Base-by-base conservation (phyloP, 2,797 vertebrate species). In the Anabacerthia variegaticeps region DNA sequence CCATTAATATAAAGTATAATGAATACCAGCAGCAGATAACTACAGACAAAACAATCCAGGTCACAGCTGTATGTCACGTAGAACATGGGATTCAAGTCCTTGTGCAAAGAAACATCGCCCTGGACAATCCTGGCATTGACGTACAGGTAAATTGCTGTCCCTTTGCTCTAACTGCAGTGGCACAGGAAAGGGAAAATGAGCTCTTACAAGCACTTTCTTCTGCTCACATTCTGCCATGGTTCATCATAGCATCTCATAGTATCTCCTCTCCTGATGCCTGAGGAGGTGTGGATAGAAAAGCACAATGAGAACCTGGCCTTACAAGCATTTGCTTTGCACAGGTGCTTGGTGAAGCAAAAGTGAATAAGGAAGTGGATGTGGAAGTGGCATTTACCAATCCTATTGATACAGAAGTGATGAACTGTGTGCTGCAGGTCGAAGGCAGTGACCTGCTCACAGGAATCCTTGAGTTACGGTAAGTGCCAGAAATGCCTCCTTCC, bases 341-440 rank as follows among this genome's bases (percentile, higher is more conserved):
- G 98, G 71, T 98, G 37, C 94, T 95, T 37, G 93, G 94, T 9
- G 61, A 94, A 71, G 97, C 95, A 5, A 95, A 54, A 21, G 95
- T 98, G 59, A 96, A 66, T 41, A 80, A 96, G 67, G 96, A 96
- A 13, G 78, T 97, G 77, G 92, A 92, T 0, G 97, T 98, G 55
- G 96, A 96, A 74, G 97, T 98, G 91, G 67, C 66, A 17, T 98
- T 98, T 88, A 97, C 97, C 91, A 98, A 98, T 44, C 98, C 98
- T 0, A 93, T 98, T 17, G 76, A 96, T 1, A 17, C 30, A 2
- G 97, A 96, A 0, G 89, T 98, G 78, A 97, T 6, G 30, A 52
- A 97, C 78, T 98, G 98, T 1, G 61, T 97, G 67, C 95, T 98
- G 78, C 96, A 93, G 89, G 96, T 97, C 14, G 97, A 98, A 78